A percentile compares a stretch with the other conserved stretches of the same genome.
phyloP scores from a whole-genome alignment of 2,888 invertebrate species.

The Troglohyphantes excavatus region DNA sequence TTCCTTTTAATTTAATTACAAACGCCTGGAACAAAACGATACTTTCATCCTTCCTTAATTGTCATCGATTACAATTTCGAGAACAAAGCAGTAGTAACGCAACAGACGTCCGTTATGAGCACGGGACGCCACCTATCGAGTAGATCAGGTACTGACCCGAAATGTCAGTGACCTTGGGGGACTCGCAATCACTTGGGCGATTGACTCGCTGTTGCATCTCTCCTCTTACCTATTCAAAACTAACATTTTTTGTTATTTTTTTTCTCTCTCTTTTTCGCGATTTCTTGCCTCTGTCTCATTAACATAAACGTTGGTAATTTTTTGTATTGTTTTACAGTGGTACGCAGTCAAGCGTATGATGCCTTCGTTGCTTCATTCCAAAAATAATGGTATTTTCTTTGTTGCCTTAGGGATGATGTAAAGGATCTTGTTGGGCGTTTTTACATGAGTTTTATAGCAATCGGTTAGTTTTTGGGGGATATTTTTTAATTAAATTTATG shows the following conservation, averaged over 20 bases:
- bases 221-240: conserved; percentile 8
- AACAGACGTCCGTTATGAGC: conserved; percentile 54
- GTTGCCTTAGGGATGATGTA: too few relatives aligned
- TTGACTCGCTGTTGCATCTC: conserved; percentile 44
- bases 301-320: conserved; percentile 10
- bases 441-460: too few relatives aligned
- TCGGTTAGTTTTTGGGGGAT: too few relatives aligned
- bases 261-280: not conserved
- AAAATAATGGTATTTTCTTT: too few relatives aligned
- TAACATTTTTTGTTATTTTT: conserved; percentile 1
- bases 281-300: conserved; percentile 28
- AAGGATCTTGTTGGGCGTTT: too few relatives aligned
- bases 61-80: conserved; percentile 35
- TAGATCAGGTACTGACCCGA: conserved; percentile 61
- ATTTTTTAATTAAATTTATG: too few relatives aligned
- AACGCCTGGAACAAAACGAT: not conserved
- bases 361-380: too few relatives aligned
- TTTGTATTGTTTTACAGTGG: too few relatives aligned
- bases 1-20: conserved; percentile 15
- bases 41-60: conserved; percentile 13
- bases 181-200: conserved; percentile 19
- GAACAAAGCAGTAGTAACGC: not conserved
- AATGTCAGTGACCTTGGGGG: conserved; percentile 71
- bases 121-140: conserved; percentile 40
- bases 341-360: too few relatives aligned